Evolutionary conservation across 2,888 invertebrate species (phyloP).

Genomic region (Campaea margaritaria): DNA sequence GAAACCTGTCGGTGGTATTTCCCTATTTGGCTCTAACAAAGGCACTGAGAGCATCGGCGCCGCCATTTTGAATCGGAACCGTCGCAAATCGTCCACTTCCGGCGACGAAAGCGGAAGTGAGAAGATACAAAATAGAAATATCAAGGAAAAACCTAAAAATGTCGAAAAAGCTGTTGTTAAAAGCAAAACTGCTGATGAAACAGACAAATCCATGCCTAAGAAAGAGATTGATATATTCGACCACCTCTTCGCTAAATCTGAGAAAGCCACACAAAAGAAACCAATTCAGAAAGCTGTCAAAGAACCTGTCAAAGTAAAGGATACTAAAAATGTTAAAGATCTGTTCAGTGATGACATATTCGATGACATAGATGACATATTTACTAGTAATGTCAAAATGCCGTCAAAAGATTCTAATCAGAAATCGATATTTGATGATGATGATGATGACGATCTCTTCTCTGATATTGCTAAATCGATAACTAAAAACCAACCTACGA

Average conservation of each 20-base stretch:
- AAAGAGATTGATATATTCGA: conserved; percentile 68
- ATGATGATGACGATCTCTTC: conserved; percentile 71
- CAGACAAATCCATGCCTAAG: conserved; percentile 24
- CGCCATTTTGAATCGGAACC: conserved; percentile 70
- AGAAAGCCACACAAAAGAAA: conserved; percentile 37
- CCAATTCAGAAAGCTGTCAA: conserved; percentile 32
- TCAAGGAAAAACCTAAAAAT: neutral
- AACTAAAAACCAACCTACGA: conserved; percentile 16
- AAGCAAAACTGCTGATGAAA: conserved; percentile 14
- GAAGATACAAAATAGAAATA: conserved; percentile 19
- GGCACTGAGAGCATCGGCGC: conserved; percentile 74
- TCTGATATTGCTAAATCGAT: conserved; percentile 57
- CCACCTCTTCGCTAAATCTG: conserved; percentile 68
- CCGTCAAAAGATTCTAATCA: conserved; percentile 48
- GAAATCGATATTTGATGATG: conserved; percentile 71
- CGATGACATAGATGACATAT: conserved; percentile 79
- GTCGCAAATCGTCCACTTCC: conserved; percentile 60
- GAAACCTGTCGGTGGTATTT: conserved; percentile 87
- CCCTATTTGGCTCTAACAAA: conserved; percentile 81
- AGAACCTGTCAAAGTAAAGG: conserved; percentile 42
- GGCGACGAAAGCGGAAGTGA: conserved; percentile 58
- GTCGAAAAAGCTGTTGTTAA: conserved; percentile 18
- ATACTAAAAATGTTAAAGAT: conserved; percentile 51
- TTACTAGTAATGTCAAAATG: conserved; percentile 62
- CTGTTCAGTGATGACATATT: conserved; percentile 74